Evolutionary conservation across 2,888 invertebrate species (phyloP).

Genomic region (Hydropsyche betteni): DNA sequence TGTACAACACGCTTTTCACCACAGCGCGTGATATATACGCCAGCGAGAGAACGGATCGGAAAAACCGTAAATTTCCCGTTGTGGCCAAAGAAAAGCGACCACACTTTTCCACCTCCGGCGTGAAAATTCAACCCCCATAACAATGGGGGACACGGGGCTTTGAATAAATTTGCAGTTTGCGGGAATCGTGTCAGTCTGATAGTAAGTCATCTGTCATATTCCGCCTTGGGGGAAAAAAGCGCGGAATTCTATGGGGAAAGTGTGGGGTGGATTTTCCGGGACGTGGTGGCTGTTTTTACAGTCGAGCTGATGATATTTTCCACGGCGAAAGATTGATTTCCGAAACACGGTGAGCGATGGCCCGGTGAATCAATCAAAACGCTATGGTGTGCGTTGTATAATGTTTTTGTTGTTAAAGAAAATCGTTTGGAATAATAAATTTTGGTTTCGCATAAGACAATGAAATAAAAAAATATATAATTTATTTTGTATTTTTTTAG

Average conservation of each 20-base stretch:
- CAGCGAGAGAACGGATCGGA: conserved; percentile 38
- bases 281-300: conserved; percentile 5
- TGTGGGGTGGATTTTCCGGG: conserved; percentile 5
- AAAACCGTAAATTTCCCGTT: conserved; percentile 42
- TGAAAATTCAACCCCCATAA: conserved; percentile 31
- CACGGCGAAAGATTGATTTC: conserved; percentile 43
- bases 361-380: neutral
- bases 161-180: conserved; percentile 51
- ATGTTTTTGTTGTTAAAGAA: no score
- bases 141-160: conserved; percentile 44
- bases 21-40: conserved; percentile 32
- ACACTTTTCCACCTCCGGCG: neutral
- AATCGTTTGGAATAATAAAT: no score
- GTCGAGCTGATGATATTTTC: no score
- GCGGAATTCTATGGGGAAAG: conserved; percentile 6
- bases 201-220: conserved; percentile 49
- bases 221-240: neutral
- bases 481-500: no score
- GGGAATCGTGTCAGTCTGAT: conserved; percentile 50
- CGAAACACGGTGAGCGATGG: conserved; percentile 23
- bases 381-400: no score
- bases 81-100: conserved; percentile 33
- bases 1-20: conserved; percentile 16
- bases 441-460: no score
- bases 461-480: no score